A percentile compares a stretch with the other conserved stretches of the same genome.
Evolutionary conservation across 2,113 vertebrate species (phyloP).

Genomic region (Caloenas nicobarica): DNA sequence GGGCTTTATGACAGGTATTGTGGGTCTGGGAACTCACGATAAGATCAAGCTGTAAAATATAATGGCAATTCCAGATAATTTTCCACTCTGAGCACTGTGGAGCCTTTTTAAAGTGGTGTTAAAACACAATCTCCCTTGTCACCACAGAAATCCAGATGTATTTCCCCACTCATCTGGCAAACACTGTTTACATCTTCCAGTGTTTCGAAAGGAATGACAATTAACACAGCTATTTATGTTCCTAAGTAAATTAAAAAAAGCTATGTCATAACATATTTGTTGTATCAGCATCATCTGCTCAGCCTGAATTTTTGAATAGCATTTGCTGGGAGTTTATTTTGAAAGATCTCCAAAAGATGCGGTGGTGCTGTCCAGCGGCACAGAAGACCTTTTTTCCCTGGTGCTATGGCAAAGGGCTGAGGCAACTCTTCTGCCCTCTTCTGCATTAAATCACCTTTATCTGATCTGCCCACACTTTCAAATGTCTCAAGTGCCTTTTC

Average conservation of each 20-base stretch:
- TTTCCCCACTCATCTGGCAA: not conserved
- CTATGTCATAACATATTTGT: not conserved
- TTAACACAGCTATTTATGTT: conserved; percentile 22
- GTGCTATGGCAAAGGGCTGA: not conserved
- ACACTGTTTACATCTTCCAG: not conserved
- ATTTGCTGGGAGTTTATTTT: conserved; percentile 23
- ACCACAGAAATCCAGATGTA: not conserved
- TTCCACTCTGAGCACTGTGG: not conserved
- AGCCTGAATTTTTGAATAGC: not conserved
- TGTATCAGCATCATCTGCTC: conserved; percentile 35
- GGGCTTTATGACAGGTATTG: not conserved
- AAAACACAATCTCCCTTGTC: not conserved
- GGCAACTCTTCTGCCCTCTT: not conserved
- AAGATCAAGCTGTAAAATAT: not conserved
- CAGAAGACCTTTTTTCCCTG: not conserved
- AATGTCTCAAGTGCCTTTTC: not conserved
- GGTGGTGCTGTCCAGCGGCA: accelerated
- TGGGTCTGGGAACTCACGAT: not conserved
- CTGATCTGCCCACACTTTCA: not conserved
- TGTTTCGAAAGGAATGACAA: not conserved
- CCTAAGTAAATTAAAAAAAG: not conserved
- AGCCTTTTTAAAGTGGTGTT: not conserved
- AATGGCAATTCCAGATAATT: not conserved
- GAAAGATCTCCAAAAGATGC: conserved; percentile 36
- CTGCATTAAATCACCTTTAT: conserved; percentile 3